Conservation (phyloP, 2,888 invertebrate genomes). For the Acleris laterana region DNA sequence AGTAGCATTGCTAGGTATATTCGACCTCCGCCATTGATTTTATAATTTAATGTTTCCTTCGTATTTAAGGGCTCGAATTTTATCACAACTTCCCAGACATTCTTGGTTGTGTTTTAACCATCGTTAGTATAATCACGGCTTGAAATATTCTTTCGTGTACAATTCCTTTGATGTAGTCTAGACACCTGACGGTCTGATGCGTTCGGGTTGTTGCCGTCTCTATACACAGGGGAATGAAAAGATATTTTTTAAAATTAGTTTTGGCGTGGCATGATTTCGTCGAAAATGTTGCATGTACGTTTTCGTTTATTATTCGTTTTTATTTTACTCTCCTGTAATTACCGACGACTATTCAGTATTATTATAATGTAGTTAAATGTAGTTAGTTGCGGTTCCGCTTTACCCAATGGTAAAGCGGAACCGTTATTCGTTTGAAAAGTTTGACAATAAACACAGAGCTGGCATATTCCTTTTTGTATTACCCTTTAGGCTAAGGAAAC, state of each 20-base stretch:
- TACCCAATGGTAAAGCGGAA: too few species aligned
- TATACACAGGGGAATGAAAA: conserved; percentile 18
- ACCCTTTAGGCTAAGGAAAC: too few species aligned
- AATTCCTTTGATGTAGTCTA: conserved; percentile 31
- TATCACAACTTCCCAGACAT: neutral
- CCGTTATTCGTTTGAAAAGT: too few species aligned
- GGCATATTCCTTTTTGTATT: too few species aligned
- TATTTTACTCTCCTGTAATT: neutral
- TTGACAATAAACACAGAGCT: too few species aligned
- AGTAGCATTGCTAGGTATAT: too few species aligned
- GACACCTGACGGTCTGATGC: conserved; percentile 27
- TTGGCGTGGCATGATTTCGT: conserved; percentile 9
- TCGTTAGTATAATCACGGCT: conserved; percentile 24
- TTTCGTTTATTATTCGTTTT: neutral
- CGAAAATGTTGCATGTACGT: conserved; percentile 8
- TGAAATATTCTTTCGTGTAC: conserved; percentile 20
- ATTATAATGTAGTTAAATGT: neutral
- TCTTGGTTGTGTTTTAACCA: conserved; percentile 4
- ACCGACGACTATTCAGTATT: neutral
- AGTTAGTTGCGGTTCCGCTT: too few species aligned
- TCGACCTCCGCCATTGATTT: too few species aligned
- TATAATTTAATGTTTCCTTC: neutral
- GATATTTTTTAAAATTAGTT: conserved; percentile 26
- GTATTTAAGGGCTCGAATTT: neutral
- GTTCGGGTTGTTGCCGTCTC: conserved; percentile 22